These are phyloP conservation scores for Zhuqinia jingwanae DNA, from an alignment of 2,888 invertebrate species.

Conservation along the genomic window DNA sequence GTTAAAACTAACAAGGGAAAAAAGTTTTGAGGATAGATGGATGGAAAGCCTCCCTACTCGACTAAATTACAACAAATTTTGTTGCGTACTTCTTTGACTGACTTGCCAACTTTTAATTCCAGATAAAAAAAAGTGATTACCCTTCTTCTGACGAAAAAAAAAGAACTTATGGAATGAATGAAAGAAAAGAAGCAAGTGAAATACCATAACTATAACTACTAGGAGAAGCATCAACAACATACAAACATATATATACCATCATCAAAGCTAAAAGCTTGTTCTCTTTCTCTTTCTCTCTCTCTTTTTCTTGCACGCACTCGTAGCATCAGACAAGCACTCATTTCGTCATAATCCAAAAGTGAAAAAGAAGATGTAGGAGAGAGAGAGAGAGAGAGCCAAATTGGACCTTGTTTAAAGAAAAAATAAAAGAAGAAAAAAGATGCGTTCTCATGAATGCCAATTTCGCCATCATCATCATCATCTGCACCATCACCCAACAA, in stretches of 20 bases:
- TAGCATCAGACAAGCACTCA: slow-evolving; percentile 28
- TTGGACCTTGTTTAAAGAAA: slow-evolving; percentile 16
- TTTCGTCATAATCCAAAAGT: slow-evolving; percentile 57
- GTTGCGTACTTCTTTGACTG: neutral
- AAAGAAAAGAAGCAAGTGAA: neutral
- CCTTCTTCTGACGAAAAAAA: slow-evolving; percentile 45
- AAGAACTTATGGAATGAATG: slow-evolving; percentile 3
- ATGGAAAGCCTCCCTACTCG: slow-evolving; percentile 4
- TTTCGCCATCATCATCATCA: slow-evolving; percentile 22
- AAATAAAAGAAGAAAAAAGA: neutral
- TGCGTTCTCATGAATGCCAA: slow-evolving; percentile 60
- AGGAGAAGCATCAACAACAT: slow-evolving; percentile 10
- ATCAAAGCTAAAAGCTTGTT: neutral
- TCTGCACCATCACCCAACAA: neutral
- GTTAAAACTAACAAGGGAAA: slow-evolving; percentile 25
- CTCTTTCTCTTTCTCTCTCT: too few species aligned
- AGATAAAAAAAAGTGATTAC: slow-evolving; percentile 53
- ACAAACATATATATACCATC: neutral
- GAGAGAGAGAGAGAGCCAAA: slow-evolving; percentile 18
- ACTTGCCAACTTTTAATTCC: slow-evolving; percentile 60
- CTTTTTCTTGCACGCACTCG: too few species aligned
- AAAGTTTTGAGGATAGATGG: slow-evolving; percentile 6
- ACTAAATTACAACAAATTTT: slow-evolving; percentile 2
- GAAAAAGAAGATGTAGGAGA: neutral
- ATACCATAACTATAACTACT: neutral